phyloP scores from a whole-genome alignment of 1,140 invertebrate genomes.

The Hormaphis cornu region DNA sequence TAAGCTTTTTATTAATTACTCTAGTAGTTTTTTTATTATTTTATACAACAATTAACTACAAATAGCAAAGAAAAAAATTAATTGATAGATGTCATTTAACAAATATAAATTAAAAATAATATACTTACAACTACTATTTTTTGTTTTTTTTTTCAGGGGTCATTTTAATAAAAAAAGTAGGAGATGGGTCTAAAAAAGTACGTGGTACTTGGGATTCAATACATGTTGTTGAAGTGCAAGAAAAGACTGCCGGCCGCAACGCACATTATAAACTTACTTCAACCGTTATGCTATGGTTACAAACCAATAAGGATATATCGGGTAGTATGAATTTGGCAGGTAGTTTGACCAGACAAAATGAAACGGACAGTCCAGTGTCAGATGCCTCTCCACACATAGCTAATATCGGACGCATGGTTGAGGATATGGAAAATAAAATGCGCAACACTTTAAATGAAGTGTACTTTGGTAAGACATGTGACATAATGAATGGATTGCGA shows the following conservation, averaged over 20 bases:
- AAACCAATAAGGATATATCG: constrained; percentile 91
- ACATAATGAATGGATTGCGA: constrained; percentile 95
- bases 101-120: too few relatives aligned
- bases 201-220: constrained; percentile 99
- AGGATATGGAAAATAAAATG: constrained; percentile 99
- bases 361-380: constrained; percentile 78
- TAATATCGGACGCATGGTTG: constrained; percentile 91
- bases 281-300: constrained; percentile 98
- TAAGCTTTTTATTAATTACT: too few relatives aligned
- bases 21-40: neutral
- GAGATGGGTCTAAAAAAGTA: constrained; percentile 93
- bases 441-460: constrained; percentile 96
- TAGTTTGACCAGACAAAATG: constrained; percentile 91
- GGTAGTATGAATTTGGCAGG: constrained; percentile 98
- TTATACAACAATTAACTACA: too few relatives aligned
- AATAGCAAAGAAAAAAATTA: too few relatives aligned
- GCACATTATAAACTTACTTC: constrained; percentile 99
- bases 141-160: constrained; percentile 56
- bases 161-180: constrained; percentile 97
- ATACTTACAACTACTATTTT: neutral
- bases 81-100: neutral
- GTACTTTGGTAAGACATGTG: constrained; percentile 98
- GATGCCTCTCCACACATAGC: constrained; percentile 94
- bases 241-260: constrained; percentile 83
- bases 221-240: constrained; percentile 96